A percentile compares a stretch with the other conserved stretches of the same genome.
Evolutionary conservation across 1,140 invertebrate genomes (phyloP).

Genomic region (Papilio machaon): DNA sequence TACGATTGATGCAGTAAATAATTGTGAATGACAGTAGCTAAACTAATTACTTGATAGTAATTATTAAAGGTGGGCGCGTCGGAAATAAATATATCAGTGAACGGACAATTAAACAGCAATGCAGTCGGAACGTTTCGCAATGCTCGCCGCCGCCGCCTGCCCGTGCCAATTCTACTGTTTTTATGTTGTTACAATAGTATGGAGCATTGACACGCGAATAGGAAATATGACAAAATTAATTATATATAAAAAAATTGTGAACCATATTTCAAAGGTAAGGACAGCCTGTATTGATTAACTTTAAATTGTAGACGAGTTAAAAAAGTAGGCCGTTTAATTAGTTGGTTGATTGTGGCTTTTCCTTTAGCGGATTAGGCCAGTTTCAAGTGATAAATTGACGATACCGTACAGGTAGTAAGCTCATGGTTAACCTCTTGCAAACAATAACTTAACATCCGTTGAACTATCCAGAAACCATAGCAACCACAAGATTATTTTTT

Average conservation of each 20-base stretch:
- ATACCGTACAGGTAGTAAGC: background rate
- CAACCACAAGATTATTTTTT: background rate
- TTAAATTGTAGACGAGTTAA: background rate
- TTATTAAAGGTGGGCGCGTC: constrained; percentile 7
- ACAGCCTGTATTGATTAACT: background rate
- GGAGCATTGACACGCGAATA: constrained; percentile 16
- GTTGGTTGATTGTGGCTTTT: background rate
- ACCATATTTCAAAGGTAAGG: no score
- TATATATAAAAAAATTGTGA: background rate
- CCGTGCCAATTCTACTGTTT: constrained; percentile 20
- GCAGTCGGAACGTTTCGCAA: constrained; percentile 28
- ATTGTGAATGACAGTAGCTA: background rate
- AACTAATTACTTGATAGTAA: constrained; percentile 21
- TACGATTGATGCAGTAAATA: background rate
- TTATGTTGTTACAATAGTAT: background rate
- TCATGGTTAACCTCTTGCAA: background rate
- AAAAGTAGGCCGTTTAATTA: background rate
- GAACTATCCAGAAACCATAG: background rate
- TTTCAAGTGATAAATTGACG: background rate
- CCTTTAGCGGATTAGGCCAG: background rate
- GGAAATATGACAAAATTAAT: background rate
- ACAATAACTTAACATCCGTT: background rate
- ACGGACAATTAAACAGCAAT: constrained; percentile 37
- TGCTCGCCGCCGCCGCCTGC: background rate
- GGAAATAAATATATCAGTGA: constrained; percentile 33